Percentiles rank a stretch among this genome's conserved stretches.
These are phyloP conservation scores for Eospalax fontanierii DNA, from an alignment of 2,797 vertebrate genomes.

Conservation along the genomic window DNA sequence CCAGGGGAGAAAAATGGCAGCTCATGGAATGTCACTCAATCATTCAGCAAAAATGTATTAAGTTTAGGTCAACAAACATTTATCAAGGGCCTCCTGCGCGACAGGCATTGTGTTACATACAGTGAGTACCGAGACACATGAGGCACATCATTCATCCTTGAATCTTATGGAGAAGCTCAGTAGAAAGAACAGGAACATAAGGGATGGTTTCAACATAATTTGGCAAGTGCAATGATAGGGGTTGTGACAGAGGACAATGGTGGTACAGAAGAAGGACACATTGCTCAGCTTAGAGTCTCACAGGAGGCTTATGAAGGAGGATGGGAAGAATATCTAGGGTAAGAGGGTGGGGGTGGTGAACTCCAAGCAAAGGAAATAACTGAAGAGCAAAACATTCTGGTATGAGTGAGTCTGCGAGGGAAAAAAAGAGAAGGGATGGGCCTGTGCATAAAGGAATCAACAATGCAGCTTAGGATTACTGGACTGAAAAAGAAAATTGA, in stretches of 20 bases:
- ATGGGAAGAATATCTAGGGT: background rate
- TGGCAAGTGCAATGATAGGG: background rate
- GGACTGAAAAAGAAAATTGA: background rate
- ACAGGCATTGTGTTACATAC: conserved; percentile 67
- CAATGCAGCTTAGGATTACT: background rate
- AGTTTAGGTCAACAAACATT: conserved; percentile 84
- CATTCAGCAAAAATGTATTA: conserved; percentile 84
- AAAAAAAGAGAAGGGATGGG: background rate
- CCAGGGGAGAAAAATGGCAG: conserved; percentile 76
- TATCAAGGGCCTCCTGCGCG: conserved; percentile 69
- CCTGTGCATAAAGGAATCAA: background rate
- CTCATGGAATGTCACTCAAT: conserved; percentile 79
- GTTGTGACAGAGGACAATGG: background rate
- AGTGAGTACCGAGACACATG: background rate
- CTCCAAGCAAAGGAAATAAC: background rate
- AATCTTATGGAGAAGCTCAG: conserved; percentile 23
- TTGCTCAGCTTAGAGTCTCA: background rate
- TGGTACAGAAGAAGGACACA: background rate
- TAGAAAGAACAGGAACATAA: background rate
- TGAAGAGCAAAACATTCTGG: background rate
- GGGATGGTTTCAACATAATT: conserved; percentile 6
- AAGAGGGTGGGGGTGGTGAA: background rate
- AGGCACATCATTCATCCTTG: conserved; percentile 76
- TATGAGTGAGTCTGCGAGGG: background rate
- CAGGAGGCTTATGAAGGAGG: background rate